Percentiles rank a stretch among this genome's conserved stretches.
Evolutionary conservation across 2,113 vertebrate species (phyloP).

Genomic region (Donacobius atricapilla): DNA sequence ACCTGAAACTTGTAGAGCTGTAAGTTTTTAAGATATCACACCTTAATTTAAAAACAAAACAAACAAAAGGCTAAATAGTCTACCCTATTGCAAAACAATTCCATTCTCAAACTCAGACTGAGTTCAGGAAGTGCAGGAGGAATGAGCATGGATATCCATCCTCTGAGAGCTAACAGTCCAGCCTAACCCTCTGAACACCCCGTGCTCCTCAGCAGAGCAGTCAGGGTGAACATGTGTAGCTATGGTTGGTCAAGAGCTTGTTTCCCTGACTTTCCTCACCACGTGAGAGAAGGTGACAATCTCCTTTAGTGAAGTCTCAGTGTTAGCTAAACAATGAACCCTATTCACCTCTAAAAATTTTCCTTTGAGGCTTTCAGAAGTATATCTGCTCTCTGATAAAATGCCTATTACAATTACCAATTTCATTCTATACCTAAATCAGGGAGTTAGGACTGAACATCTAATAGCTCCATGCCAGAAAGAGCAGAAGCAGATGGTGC

Average conservation of each 20-base stretch:
- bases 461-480: not conserved
- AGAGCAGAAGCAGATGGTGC: slow-evolving; percentile 17
- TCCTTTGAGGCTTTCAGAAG: not conserved
- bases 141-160: not conserved
- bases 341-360: not conserved
- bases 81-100: not conserved
- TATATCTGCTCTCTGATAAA: not conserved
- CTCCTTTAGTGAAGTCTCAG: not conserved
- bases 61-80: not conserved
- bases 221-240: not conserved
- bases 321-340: not conserved
- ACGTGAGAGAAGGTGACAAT: accelerated
- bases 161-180: not conserved
- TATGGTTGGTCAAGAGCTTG: not conserved
- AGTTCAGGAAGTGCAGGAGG: not conserved
- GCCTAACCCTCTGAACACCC: not conserved
- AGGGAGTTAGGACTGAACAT: not conserved
- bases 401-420: not conserved
- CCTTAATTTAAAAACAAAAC: not conserved
- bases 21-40: not conserved
- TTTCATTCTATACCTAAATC: not conserved
- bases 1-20: not conserved
- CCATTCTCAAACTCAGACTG: not conserved
- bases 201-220: not conserved
- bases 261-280: not conserved